A percentile compares a stretch with the other conserved stretches of the same genome.
Conservation (phyloP, 1,140 invertebrate species). For the Drosophila mayri region DNA sequence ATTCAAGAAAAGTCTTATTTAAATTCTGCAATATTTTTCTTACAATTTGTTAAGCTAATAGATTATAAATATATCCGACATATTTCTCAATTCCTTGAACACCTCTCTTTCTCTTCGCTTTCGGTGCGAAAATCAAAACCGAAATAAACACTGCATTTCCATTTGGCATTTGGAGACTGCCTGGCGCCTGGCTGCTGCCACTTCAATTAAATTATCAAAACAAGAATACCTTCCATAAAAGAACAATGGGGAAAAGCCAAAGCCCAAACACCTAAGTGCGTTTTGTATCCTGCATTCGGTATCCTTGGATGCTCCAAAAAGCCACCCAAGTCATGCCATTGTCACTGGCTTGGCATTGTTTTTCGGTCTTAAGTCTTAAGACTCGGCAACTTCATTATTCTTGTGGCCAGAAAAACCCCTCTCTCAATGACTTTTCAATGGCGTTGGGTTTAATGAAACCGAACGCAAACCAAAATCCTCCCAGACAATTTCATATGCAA, state of each 20-base stretch:
- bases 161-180: constrained; percentile 36
- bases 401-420: constrained; percentile 52
- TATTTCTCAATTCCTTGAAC: not conserved
- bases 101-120: not conserved
- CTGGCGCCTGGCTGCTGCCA: constrained; percentile 44
- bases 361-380: constrained; percentile 68
- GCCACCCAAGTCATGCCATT: constrained; percentile 67
- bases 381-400: constrained; percentile 78
- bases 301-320: constrained; percentile 36
- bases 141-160: constrained; percentile 66
- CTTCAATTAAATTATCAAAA: constrained; percentile 83
- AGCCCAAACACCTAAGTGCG: constrained; percentile 68
- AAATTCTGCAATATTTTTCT: not conserved
- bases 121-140: constrained; percentile 35
- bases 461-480: constrained; percentile 17
- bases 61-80: too few relatives aligned
- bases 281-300: constrained; percentile 40
- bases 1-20: not conserved
- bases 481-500: constrained; percentile 80
- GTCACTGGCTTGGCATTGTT: constrained; percentile 65
- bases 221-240: constrained; percentile 50
- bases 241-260: constrained; percentile 47
- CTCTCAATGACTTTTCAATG: constrained; percentile 77
- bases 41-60: not conserved
- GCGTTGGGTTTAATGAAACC: constrained; percentile 70